Base-by-base conservation (phyloP, 2,888 invertebrate species). In the Mechanitis messenoides region DNA sequence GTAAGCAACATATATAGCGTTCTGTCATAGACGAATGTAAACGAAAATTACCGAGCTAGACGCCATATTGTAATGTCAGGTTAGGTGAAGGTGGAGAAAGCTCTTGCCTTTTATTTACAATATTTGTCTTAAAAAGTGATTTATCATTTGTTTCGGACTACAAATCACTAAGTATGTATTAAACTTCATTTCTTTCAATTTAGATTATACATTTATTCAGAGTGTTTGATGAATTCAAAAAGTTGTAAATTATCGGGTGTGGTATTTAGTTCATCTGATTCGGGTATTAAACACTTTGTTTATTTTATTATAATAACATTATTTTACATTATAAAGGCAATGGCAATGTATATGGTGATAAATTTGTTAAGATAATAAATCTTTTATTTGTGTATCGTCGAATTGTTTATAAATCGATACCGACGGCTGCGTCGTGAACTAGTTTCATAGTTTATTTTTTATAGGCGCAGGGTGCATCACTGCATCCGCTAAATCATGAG, bases 401-500 rank as follows among this genome's bases (percentile, higher is more conserved):
- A 56, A 64, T 66, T 64, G 63, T 63, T 69, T 66, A 66, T 68
- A 70, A 78, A 81, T 81, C 81, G 73, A 82, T 82, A 81, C 66
- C 67, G 64, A 71, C 71, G 74, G 69, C 74, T 75, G 78, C 79
- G 74, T 77, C 73, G 70, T 72, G 70, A 74, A 72, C 71, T 69
- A 69, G 67, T 68, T 73, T 74, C 71, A 77, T 81, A 83, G 77
- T 77, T 74, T 78, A 77, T 77, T 72, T 69, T 73, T 81, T 78
- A 70, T 83, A 93, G 93, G 91, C 91, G 92, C 91, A 91, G 91
- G 92, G 91, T 92, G 91, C 87, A 83, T 78, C 76, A 71, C 72
- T 83, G 91, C 92, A 92, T 92, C 91, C 91, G 86, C 87, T 90
- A 90, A 92, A 93, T 91, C 92, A 96, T 96, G 96, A 96, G 95